Evolutionary conservation across 2,113 vertebrate species (phyloP), one percentile per base, ranked within the genome.

Genomic region (Leucopternis melanops): DNA sequence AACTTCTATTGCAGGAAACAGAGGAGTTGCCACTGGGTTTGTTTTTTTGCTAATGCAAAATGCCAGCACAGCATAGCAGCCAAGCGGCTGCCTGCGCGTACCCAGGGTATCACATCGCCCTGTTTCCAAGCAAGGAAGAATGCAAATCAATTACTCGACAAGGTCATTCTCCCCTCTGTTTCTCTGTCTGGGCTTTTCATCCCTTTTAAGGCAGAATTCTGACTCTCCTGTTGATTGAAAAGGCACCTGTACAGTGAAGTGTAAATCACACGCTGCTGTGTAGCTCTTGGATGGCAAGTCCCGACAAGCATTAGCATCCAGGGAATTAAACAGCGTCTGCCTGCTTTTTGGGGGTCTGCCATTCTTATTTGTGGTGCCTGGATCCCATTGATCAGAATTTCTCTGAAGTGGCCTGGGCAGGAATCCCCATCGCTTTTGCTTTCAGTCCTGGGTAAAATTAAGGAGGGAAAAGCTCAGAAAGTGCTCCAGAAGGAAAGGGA

Each of bases 81-180:
- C 15, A 31, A 50, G n/a, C n/a, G 22, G 32, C 55, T 47, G 42
- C 15, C 57, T 9, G 20, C 1, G 0, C 4, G 3, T 25, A 17
- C 55, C 49, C 59, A 5, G 50, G 61, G 65, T 15, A 42, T 20
- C 9, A 0, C 5, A 2, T 47, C 5, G 1, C 57, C 13, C n/a
- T 21, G 31, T 63, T 79, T 55, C 73, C 57, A 54, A 7, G n/a
- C 10, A 10, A 21, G 47, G 57, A 72, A 63, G 15, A 69, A 67
- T 7, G 11, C 49, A 57, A 63, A 69, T 9, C 26, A 49, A 52
- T 49, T 47, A 21, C 42, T 34, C 1, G 3, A 29, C 15, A n/a
- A 55, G 26, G 23, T 67, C 11, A 1, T 65, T 72, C 54, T 62
- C 27, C 13, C 31, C 25, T 31, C 42, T 16, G 4, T 7, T 57